A percentile compares a stretch with the other conserved stretches of the same genome.
Conservation (phyloP, 2,797 vertebrate genomes). For the Tiaroga cobitis region DNA sequence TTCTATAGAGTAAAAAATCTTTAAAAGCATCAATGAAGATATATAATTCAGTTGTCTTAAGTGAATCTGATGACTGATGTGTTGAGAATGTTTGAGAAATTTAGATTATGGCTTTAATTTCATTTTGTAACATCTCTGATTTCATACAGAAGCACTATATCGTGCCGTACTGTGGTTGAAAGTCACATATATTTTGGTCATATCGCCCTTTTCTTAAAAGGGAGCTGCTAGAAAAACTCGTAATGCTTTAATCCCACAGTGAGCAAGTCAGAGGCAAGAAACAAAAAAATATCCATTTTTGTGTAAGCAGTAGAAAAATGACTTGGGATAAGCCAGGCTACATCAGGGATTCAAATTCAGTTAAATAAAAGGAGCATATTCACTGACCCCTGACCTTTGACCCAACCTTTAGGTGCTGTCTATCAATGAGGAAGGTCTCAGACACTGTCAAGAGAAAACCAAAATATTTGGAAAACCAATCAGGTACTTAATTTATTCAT, state of each 20-base stretch:
- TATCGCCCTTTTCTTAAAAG: not conserved
- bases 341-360: too few relatives aligned
- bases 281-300: fast-evolving
- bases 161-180: not conserved
- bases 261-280: not conserved
- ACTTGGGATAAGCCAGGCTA: not conserved
- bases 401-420: slow-evolving; percentile 84
- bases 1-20: not conserved
- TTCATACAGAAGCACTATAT: not conserved
- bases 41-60: not conserved
- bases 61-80: not conserved
- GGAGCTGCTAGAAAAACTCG: not conserved
- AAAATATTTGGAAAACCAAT: slow-evolving; percentile 87
- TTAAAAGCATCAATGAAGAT: not conserved
- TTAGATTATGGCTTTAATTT: not conserved
- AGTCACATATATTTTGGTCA: not conserved
- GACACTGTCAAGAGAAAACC: slow-evolving; percentile 90
- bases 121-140: not conserved
- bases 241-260: not conserved
- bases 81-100: not conserved
- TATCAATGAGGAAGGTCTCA: slow-evolving; percentile 93
- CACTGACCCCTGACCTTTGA: not conserved
- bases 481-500: slow-evolving; percentile 74
- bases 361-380: not conserved
- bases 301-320: not conserved